Evolutionary conservation across 2,113 vertebrate species (phyloP), one percentile per base, ranked within the genome.

Genomic region (Semicossyphus pulcher): DNA sequence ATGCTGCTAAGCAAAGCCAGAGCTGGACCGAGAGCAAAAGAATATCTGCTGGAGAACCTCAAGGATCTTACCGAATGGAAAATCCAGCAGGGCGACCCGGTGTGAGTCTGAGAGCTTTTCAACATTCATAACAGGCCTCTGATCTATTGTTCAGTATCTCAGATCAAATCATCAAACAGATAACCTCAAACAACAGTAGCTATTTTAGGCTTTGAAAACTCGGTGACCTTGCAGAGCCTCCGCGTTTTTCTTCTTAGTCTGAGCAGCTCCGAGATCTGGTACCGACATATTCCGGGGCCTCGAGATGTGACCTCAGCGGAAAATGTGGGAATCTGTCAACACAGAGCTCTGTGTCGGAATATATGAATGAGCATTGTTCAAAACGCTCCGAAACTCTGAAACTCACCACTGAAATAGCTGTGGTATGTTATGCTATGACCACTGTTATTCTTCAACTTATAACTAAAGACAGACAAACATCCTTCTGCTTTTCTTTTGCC

Each of bases 41-140:
- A 77, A 70, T 39, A 81, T 64, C 59, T 52, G 6, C 56, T 41
- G 18, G 58, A 66, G 54, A 78, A 75, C 39, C 37, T 73, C 39
- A 53, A 51, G 75, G 44, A 65, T 76, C 70, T 81, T 57, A 53
- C 25, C 6, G 4, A 44, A 84, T 76, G 69, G 71, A 91, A 85
- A 89, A 79, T 80, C 72, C 44, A 52, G 67, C 48, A 44, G 61
- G 25, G 54, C 10, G 23, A 69, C 42, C 70, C 9, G 5, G 45
- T 26, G 80, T 39, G 41, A 37, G 39, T 51, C 51, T 29, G 61
- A 64, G 67, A 64, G 26, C 28, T 67, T 78, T 78, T 72, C 21
- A 54, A 20, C 70, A 71, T 72, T 75, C 44, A 23, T 29, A 51
- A 26, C 78, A 75, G 71, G 48, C n/a, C 56, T 58, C 18, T 51